Evolutionary conservation across 2,113 vertebrate genomes (phyloP), one percentile per base, ranked within the genome.

Genomic region (Toxotes chatareus): DNA sequence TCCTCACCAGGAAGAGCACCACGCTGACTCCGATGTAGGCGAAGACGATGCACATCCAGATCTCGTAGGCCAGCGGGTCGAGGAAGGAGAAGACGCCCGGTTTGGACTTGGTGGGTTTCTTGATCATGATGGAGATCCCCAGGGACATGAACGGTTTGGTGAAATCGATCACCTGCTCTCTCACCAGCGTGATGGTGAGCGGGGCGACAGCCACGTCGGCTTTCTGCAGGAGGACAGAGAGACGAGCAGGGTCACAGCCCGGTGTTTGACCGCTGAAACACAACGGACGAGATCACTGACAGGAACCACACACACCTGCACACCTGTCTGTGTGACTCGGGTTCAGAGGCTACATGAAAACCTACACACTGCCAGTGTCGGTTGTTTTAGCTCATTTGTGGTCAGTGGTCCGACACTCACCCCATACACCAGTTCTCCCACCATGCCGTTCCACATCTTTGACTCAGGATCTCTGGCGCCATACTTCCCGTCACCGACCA

Each of bases 31-130:
- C 98, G 34, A 99, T 99, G 95, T 99, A 99, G 89, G 98, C 98
- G 69, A 99, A 99, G 13, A 99, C 98, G n/a, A 99, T 99, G 89
- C 98, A 99, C 98, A 99, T 99, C 98, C 98, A 99, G 83, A 99
- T 99, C 93, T 99, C 98, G 0, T 99, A 99, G 42, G 98, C 98
- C 93, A 99, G 93, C n/a, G 98, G 98, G 89, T 99, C 98, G 75
- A 99, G 95, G 92, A 99, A 99, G 88, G 98, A 99, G 91, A 99
- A 99, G 44, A 99, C 98, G 1, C 98, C 98, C 0, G 98, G 98
- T 76, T 99, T 99, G 93, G 98, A 99, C 93, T 99, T 99, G 64
- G 97, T 97, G 59, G 98, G 98, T 85, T 99, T 99, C 93, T 99
- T 99, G 93, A 99, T 99, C 98, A 99, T 99, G 88, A 99, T 99